Evolutionary conservation across 2,113 vertebrate species (phyloP).

Genomic region (Hucho hucho): DNA sequence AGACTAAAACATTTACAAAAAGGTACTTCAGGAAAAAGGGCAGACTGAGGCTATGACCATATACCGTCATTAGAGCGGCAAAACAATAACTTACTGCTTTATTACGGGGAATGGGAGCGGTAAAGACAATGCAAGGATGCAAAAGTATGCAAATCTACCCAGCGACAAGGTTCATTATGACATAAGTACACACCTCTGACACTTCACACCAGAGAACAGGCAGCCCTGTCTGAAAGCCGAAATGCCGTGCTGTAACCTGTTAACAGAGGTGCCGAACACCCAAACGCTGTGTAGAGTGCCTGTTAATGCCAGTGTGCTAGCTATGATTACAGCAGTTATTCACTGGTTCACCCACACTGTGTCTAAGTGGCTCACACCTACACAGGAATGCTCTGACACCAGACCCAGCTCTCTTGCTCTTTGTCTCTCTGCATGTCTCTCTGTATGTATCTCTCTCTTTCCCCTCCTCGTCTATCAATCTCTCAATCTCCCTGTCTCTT

Average conservation of each 20-base stretch:
- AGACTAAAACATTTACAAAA: conserved; percentile 32
- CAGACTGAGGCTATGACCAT: no score
- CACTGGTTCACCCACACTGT: conserved; percentile 27
- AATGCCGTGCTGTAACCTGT: conserved; percentile 25
- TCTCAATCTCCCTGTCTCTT: conserved; percentile 35
- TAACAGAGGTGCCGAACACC: conserved; percentile 20
- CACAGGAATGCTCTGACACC: conserved; percentile 46
- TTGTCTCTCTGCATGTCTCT: background rate
- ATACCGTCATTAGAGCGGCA: background rate
- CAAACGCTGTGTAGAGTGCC: conserved; percentile 15
- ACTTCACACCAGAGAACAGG: background rate
- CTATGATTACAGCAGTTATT: conserved; percentile 57
- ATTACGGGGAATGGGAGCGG: no score
- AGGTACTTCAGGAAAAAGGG: conserved; percentile 6
- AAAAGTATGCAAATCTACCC: background rate
- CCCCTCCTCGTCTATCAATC: conserved; percentile 7
- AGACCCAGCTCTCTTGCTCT: background rate
- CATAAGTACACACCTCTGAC: background rate
- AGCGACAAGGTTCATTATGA: background rate
- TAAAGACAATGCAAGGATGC: background rate
- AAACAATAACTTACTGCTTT: background rate
- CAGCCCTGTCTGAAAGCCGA: no score
- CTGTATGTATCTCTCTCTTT: background rate
- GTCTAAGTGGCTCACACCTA: conserved; percentile 60
- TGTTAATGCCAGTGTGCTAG: conserved; percentile 43